Base-by-base conservation (phyloP, 1,140 invertebrate genomes). In the Globodera rostochiensis region DNA sequence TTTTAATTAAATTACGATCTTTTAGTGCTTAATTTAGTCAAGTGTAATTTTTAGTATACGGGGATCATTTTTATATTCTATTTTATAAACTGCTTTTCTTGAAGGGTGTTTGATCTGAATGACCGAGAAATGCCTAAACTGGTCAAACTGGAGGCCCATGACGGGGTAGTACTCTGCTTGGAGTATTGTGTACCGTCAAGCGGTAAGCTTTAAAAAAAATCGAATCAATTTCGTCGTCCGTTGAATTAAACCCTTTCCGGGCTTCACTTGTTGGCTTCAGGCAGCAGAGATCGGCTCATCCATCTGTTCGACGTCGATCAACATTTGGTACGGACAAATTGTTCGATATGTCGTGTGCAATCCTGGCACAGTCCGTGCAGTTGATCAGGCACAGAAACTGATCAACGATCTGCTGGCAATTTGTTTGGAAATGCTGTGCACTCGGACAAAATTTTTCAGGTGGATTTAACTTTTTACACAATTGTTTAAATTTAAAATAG, bases 141-240 rank as follows among this genome's bases (percentile, higher is more conserved):
- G 45, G 81, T 57, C 47, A 79, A 82, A 45, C 66, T 82, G 77
- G 81, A 82, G 49, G 81, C 81, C 46, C 81, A 82, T 49, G 82
- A 99, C 89, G 94, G 95, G 3, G 97, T 98, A 92, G 95, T 98
- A n/a, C 91, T 98, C 13, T 96, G 95, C 89, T 91, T 99, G 73
- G 96, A 98, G 90, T 98, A 97, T 88, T 92, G 91, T 9, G 88
- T 91, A 91, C 93, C 86, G 86, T 83, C 80, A 86, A 91, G 70
- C 7, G 36, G 85, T 84, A 25, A 69, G n/a, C 13, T n/a, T 25
- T 13, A 21, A 25, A 79, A 75, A 7, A 36, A 4, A 4, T 81
- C 92, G 93, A 71, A 91, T 92, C 84, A 9, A 79, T 70, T 73
- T 19, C n/a, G 57, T 60, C 57, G 15, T 80, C 60, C 6, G 4